Conservation (phyloP, 2,113 vertebrate species). For the Lucifuga dentata region DNA sequence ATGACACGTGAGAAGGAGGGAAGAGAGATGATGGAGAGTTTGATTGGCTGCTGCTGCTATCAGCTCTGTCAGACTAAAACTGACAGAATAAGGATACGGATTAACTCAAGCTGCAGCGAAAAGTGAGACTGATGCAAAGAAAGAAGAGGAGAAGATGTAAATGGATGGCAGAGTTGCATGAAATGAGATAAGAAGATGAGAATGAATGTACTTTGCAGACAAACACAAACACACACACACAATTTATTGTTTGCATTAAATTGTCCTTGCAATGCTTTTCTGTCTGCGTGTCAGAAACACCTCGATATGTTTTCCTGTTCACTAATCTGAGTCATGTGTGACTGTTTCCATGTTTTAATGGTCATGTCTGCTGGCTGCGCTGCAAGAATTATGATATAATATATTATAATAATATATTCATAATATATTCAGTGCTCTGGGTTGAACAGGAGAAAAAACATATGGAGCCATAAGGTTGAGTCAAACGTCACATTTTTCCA, state of each 20-base stretch:
- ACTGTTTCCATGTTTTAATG: conserved; percentile 16
- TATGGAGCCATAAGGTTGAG: not conserved
- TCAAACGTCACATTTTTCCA: conserved; percentile 13
- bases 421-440: not conserved
- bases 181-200: conserved; percentile 45
- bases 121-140: not conserved
- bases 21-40: conserved; percentile 24
- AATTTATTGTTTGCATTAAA: not conserved
- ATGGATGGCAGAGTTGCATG: conserved; percentile 22
- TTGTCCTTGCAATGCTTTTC: not conserved
- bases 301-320: not conserved
- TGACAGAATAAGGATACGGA: conserved; percentile 1
- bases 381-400: not conserved
- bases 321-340: conserved; percentile 15
- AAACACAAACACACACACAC: not conserved
- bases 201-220: conserved; percentile 12
- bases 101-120: conserved; percentile 2
- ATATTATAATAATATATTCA: no score
- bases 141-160: conserved; percentile 21
- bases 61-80: conserved; percentile 20
- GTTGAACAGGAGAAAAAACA: not conserved
- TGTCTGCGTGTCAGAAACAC: not conserved
- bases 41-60: conserved; percentile 32
- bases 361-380: not conserved
- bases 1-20: conserved; percentile 27